Conservation (phyloP, 2,888 invertebrate species). For the Boloria euphrosyne region DNA sequence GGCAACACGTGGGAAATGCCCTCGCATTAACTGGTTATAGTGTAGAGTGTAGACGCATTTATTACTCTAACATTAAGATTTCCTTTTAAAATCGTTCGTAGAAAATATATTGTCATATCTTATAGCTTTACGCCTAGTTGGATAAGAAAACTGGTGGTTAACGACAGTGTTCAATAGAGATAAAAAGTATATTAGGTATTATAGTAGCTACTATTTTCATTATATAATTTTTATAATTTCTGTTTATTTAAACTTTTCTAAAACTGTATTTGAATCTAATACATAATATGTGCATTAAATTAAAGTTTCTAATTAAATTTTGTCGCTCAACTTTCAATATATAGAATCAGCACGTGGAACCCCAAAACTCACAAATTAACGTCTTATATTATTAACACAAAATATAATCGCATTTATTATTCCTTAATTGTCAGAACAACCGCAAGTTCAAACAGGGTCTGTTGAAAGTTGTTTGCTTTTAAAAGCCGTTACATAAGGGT, state of each 20-base stretch:
- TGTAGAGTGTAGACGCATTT: conserved; percentile 17
- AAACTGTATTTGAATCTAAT: no score
- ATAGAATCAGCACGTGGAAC: no score
- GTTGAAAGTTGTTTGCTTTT: neutral
- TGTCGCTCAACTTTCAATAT: no score
- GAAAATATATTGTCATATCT: conserved; percentile 13
- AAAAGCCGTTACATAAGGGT: neutral
- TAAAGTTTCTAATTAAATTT: no score
- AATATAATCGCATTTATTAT: neutral
- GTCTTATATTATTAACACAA: no score
- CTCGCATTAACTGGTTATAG: conserved; percentile 22
- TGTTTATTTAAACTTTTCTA: no score
- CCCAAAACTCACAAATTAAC: no score
- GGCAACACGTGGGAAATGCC: conserved; percentile 51
- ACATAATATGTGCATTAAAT: no score
- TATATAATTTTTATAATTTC: no score
- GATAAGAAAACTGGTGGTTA: neutral
- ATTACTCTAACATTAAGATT: conserved; percentile 13
- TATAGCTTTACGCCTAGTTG: conserved; percentile 17
- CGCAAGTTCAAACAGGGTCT: neutral
- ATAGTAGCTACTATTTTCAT: no score
- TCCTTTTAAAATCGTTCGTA: conserved; percentile 12
- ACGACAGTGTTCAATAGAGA: no score
- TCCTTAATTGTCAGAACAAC: neutral
- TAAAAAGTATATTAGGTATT: no score